Evolutionary conservation across 2,113 vertebrate genomes (phyloP).

Genomic region (Pantherophis guttatus): DNA sequence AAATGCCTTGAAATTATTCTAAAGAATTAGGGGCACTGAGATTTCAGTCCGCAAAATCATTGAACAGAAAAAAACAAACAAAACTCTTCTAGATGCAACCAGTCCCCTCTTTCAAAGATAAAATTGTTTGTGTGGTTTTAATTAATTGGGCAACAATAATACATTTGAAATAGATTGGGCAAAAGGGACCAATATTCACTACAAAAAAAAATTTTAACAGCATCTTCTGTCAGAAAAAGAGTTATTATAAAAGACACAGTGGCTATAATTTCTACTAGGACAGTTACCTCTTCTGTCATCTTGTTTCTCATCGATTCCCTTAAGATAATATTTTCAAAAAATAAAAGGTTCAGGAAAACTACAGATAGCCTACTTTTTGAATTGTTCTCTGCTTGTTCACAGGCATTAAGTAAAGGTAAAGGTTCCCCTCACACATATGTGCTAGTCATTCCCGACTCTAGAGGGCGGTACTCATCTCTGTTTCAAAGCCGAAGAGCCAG

Average conservation of each 20-base stretch:
- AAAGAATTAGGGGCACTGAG: background rate
- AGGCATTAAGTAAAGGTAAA: background rate
- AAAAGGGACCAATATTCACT: background rate
- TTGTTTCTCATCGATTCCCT: background rate
- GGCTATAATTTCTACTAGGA: background rate
- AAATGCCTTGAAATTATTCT: background rate
- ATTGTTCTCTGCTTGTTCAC: background rate
- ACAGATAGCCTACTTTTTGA: background rate
- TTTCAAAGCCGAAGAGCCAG: too few relatives aligned
- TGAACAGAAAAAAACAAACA: background rate
- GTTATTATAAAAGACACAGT: background rate
- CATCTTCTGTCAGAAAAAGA: background rate
- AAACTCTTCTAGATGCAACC: background rate
- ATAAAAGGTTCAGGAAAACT: background rate
- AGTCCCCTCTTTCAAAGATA: background rate
- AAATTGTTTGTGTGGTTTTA: background rate
- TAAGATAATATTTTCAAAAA: background rate
- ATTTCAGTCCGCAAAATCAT: background rate
- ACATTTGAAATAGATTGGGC: background rate
- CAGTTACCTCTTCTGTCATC: background rate
- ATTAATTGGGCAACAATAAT: background rate
- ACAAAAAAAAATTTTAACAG: background rate
- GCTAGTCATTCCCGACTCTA: too few relatives aligned
- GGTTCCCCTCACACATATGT: too few relatives aligned
- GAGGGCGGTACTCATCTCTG: too few relatives aligned